Conservation (phyloP, 2,797 vertebrate genomes). For the Rhodeus uyekii region DNA sequence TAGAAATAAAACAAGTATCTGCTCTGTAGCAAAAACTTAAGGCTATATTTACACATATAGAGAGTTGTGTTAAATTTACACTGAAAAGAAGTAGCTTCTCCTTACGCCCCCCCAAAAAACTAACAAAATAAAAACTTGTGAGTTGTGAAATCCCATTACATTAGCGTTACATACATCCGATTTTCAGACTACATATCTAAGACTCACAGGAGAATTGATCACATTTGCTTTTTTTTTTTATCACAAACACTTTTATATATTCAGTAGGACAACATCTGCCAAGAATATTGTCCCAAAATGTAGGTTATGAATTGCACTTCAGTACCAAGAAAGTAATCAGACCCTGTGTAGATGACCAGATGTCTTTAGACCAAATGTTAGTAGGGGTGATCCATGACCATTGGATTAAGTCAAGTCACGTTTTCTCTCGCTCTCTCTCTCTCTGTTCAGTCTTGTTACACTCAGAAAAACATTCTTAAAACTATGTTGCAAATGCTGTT, state of each 20-base stretch:
- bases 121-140: background rate
- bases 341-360: background rate
- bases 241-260: too few relatives aligned
- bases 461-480: too few relatives aligned
- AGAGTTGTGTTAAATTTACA: background rate
- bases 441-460: too few relatives aligned
- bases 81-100: background rate
- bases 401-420: too few relatives aligned
- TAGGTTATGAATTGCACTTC: background rate
- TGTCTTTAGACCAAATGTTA: background rate
- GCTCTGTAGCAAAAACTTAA: background rate
- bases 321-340: background rate
- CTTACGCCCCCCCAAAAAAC: background rate
- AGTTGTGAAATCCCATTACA: slow-evolving; percentile 11
- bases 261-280: slow-evolving; percentile 3
- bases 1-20: background rate
- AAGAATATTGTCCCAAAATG: background rate
- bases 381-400: background rate
- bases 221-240: background rate
- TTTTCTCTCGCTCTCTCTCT: too few relatives aligned
- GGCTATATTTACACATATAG: background rate
- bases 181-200: background rate
- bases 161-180: background rate
- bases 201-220: background rate
- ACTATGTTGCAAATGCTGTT: background rate